Evolutionary conservation across 2,797 vertebrate species (phyloP), one percentile per base, ranked within the genome.

Genomic region (Paramormyrops hopkinsi): DNA sequence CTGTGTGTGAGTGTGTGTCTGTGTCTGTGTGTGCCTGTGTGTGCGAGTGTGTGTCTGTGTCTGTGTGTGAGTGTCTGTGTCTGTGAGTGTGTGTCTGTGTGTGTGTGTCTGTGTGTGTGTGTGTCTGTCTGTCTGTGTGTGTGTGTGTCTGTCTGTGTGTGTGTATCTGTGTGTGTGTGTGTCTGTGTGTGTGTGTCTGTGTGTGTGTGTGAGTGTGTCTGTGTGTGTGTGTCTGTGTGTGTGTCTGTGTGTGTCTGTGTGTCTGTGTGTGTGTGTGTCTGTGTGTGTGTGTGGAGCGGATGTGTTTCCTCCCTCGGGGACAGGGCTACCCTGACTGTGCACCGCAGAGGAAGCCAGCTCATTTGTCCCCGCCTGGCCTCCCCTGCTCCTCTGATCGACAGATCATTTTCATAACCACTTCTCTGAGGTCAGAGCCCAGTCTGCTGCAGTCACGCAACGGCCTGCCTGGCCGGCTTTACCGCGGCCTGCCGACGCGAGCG

Each of bases 331-430:
- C 82, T 50, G 54, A 33, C 48, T 51, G 11, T 2, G 59, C 29
- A 6, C 5, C 5, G 29, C 14, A 33, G 54, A 88, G 89, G 62
- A 79, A 90, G 65, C 46, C 44, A 91, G 91, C 92, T 91, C 92
- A 94, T 95, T 95, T 95, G 88, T 93, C 94, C 94, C 92, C 92
- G 92, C 92, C 92, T 92, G 93, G 94, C 94, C 94, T 93, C 90
- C 91, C 89, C 91, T 87, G 87, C 87, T 93, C 91, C 93, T 93
- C 93, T 94, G 93, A 94, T 94, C 93, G 92, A 93, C 94, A 95
- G 94, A 94, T 96, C 93, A 90, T 93, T 95, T 95, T 95, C 94
- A 95, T 95, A 95, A 93, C 93, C 93, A 92, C 95, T 94, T 95
- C 92, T 88, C 89, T 91, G 91, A 93, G 92, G 91, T 93, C 91